Evolutionary conservation across 2,113 vertebrate genomes (phyloP).

Genomic region (Daboia siamensis): DNA sequence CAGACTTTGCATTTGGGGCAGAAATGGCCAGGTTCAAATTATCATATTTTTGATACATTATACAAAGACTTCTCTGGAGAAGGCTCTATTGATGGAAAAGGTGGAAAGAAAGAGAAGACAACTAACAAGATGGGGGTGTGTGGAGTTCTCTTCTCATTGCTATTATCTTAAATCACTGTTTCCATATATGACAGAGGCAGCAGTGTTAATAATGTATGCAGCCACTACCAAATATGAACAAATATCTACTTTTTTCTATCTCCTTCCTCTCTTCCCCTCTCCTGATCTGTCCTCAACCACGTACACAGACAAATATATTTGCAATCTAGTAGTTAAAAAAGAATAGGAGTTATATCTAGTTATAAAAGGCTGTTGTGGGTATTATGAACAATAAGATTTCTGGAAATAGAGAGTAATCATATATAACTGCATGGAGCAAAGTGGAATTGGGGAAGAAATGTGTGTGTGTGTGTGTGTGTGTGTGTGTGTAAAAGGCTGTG

Average conservation of each 20-base stretch:
- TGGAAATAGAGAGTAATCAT: background rate
- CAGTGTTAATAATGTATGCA: background rate
- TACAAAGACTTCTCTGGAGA: background rate
- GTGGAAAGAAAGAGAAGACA: background rate
- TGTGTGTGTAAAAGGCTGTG: background rate
- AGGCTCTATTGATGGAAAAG: background rate
- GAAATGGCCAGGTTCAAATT: too few species aligned
- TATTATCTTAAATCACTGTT: background rate
- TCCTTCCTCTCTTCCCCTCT: background rate
- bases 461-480: background rate
- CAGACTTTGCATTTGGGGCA: too few species aligned
- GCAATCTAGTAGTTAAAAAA: background rate
- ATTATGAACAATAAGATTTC: background rate
- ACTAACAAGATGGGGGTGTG: background rate
- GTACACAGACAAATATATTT: background rate
- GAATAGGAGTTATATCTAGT: background rate
- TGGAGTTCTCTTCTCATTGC: background rate
- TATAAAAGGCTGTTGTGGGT: background rate
- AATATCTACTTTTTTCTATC: background rate
- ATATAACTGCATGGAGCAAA: background rate
- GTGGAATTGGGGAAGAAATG: background rate
- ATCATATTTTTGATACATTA: background rate
- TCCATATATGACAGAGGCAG: background rate
- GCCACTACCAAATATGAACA: background rate
- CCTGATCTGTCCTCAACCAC: background rate